Evolutionary conservation across 2,888 invertebrate species (phyloP).

Genomic region (Venustoraphidia nigricollis): DNA sequence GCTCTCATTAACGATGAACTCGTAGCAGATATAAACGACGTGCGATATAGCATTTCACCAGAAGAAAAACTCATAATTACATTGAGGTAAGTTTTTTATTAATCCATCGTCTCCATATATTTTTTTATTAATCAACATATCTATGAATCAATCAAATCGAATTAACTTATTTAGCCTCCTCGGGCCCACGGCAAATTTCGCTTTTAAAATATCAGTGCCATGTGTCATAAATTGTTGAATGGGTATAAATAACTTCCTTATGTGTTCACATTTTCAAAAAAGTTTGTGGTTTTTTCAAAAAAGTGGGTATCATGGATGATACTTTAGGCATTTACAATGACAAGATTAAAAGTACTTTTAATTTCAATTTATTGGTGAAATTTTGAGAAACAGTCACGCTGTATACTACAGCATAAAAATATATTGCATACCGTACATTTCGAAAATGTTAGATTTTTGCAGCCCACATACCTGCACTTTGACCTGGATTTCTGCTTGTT

Average conservation of each 20-base stretch:
- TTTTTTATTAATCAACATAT: constrained; percentile 1
- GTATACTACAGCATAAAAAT: neutral
- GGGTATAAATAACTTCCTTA: no score
- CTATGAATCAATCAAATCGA: no score
- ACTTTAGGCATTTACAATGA: neutral
- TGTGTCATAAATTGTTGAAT: no score
- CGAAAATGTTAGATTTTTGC: neutral
- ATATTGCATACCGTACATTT: neutral
- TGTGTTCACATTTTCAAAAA: no score
- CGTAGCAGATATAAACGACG: constrained; percentile 12
- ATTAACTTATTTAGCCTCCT: no score
- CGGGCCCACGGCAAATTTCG: no score
- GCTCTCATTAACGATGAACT: constrained; percentile 17
- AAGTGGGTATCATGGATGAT: neutral
- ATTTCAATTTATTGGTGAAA: neutral
- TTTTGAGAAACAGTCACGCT: neutral
- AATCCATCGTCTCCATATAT: neutral
- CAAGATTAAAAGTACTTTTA: neutral
- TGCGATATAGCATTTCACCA: constrained; percentile 14
- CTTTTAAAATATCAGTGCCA: no score
- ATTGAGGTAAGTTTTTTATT: constrained; percentile 4
- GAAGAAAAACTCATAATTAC: constrained; percentile 14
- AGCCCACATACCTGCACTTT: neutral
- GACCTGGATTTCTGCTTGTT: neutral
- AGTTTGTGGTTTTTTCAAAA: neutral